Evolutionary conservation across 2,113 vertebrate genomes (phyloP), one percentile per base, ranked within the genome.

Genomic region (Danio rerio): DNA sequence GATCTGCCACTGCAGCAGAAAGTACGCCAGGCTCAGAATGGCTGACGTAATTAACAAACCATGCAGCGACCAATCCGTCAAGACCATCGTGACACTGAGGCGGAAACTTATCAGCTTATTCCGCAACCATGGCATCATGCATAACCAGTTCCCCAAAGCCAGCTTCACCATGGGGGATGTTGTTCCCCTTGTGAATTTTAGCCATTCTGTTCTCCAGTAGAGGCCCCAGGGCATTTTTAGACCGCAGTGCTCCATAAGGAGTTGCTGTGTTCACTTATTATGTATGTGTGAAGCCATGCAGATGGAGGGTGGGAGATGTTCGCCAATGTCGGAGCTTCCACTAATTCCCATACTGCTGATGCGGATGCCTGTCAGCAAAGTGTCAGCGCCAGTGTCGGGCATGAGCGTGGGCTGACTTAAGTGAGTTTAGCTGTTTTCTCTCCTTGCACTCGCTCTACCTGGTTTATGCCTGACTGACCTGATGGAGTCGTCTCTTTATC

Each of bases 341-440:
- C 72, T 84, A 75, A 85, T 80, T 53, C 40, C 70, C 79, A 16
- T 43, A 21, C 61, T 84, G 68, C 74, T 82, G 74, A 70, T 68
- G 58, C 40, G 45, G 40, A 75, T 43, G 61, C 20, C 78, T 73
- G 79, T 86, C 59, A 78, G 50, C 73, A 11, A 2, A 66, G 85
- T 76, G 56, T 78, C 56, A 80, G 80, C 65, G 70, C 70, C 69
- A 84, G 82, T 43, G 55, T 80, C 80, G 74, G 73, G 74, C 65
- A 68, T 63, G 42, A 68, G 78, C 18, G 82, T 89, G 82, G 82
- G 85, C 15, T 75, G 83, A 50, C 69, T 86, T 82, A 88, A 87
- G 85, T 83, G 85, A 80, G 75, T 86, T 86, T 86, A 78, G 79
- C 86, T 85, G 81, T 87, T 85, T 74, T 79, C 59, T 40, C 9